Conservation (phyloP, 2,888 invertebrate species). For the Apodemia duryi region DNA sequence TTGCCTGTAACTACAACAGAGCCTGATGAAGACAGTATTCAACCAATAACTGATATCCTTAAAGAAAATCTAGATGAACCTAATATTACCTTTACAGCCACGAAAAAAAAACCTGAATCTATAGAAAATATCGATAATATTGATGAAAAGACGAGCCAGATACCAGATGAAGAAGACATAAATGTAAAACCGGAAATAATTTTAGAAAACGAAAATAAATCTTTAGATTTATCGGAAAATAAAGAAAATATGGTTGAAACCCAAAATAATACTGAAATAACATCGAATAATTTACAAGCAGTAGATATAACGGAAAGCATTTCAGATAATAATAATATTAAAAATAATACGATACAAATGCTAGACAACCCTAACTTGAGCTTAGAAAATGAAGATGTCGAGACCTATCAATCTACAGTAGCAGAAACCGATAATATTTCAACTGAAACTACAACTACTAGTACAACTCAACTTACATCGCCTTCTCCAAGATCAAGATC, state of each 20-base stretch:
- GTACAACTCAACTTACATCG: slow-evolving; percentile 43
- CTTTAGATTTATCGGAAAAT: slow-evolving; percentile 16
- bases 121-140: background rate
- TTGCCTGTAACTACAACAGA: slow-evolving; percentile 36
- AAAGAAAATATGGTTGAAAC: background rate
- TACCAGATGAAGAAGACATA: slow-evolving; percentile 17
- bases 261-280: background rate
- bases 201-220: slow-evolving; percentile 9
- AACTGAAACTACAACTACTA: slow-evolving; percentile 50
- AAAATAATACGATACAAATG: background rate
- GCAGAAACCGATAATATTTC: slow-evolving; percentile 16
- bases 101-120: background rate
- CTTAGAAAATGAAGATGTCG: slow-evolving; percentile 18
- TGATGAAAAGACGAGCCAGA: background rate
- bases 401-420: slow-evolving; percentile 21
- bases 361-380: background rate
- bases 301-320: background rate
- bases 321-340: background rate
- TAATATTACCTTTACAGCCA: background rate
- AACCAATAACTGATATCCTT: slow-evolving; percentile 31
- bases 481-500: slow-evolving; percentile 51
- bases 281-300: background rate
- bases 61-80: slow-evolving; percentile 27
- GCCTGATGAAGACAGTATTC: slow-evolving; percentile 37
- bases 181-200: slow-evolving; percentile 11